These are phyloP conservation scores for Xenopus laevis DNA, from an alignment of 2,113 vertebrate genomes.

Conservation along the genomic window DNA sequence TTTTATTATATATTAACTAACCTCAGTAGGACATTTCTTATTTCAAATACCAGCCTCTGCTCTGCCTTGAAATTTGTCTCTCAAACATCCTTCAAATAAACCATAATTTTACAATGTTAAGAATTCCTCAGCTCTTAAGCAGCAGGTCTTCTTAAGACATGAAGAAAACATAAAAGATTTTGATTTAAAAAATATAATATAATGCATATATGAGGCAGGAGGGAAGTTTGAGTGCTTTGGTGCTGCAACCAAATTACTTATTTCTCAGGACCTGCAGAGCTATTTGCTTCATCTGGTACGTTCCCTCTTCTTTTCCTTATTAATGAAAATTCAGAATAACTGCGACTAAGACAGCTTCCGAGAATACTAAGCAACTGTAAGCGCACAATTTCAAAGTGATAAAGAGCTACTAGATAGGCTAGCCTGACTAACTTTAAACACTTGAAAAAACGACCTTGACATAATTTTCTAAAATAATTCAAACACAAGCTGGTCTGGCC, in stretches of 20 bases:
- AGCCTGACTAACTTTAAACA: constrained; percentile 2
- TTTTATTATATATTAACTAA: no score
- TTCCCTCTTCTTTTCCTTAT: not conserved
- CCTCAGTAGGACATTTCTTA: no score
- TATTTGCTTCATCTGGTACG: constrained; percentile 21
- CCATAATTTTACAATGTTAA: constrained; percentile 23
- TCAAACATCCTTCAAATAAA: constrained; percentile 25
- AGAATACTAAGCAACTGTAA: constrained; percentile 9
- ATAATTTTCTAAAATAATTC: constrained; percentile 14
- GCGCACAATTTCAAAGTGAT: constrained; percentile 11
- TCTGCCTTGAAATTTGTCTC: not conserved
- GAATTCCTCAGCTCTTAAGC: constrained; percentile 1
- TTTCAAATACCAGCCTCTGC: no score
- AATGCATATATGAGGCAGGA: constrained; percentile 18
- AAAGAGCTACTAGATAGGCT: constrained; percentile 10
- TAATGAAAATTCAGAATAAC: constrained; percentile 28
- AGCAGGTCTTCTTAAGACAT: constrained; percentile 6
- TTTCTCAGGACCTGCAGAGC: constrained; percentile 5
- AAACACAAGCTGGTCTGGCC: not conserved
- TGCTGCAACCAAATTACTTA: constrained; percentile 21
- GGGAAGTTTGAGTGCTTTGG: constrained; percentile 14
- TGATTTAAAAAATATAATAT: not conserved
- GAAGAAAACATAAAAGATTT: constrained; percentile 16
- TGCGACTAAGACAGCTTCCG: not conserved
- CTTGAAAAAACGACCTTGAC: constrained; percentile 17